phyloP scores from a whole-genome alignment of 2,888 invertebrate genomes.

The Luperina testacea region DNA sequence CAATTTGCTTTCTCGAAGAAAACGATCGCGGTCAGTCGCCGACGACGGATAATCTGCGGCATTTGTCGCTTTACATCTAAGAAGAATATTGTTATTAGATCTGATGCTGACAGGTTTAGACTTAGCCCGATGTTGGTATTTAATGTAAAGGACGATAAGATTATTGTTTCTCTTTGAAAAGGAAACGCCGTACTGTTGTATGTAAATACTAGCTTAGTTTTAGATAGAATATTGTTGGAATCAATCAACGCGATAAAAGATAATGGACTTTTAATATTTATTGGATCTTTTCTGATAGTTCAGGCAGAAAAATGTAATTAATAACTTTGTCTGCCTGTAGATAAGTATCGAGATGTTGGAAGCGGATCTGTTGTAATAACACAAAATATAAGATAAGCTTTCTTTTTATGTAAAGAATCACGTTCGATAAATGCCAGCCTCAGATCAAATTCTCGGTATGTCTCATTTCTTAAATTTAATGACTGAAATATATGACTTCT shows the following conservation, averaged over 20 bases:
- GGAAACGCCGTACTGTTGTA: neutral
- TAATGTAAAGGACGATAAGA: slow-evolving; percentile 23
- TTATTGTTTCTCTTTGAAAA: slow-evolving; percentile 29
- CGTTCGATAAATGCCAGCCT: slow-evolving; percentile 21
- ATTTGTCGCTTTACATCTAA: slow-evolving; percentile 54
- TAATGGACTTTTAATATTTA: slow-evolving; percentile 15
- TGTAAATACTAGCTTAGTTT: slow-evolving; percentile 11
- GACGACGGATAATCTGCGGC: slow-evolving; percentile 47
- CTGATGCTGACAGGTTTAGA: slow-evolving; percentile 31
- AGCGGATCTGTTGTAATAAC: slow-evolving; percentile 40
- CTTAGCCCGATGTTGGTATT: slow-evolving; percentile 1
- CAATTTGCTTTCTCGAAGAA: slow-evolving; percentile 82
- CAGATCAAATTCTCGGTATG: slow-evolving; percentile 31
- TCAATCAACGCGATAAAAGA: slow-evolving; percentile 41
- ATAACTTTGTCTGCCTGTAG: slow-evolving; percentile 22
- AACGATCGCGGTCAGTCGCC: slow-evolving; percentile 68
- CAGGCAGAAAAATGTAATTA: slow-evolving; percentile 27
- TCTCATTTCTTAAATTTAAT: slow-evolving; percentile 27
- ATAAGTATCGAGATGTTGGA: slow-evolving; percentile 47
- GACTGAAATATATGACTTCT: neutral
- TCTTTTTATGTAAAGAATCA: slow-evolving; percentile 40
- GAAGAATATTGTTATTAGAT: slow-evolving; percentile 61
- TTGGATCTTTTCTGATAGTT: slow-evolving; percentile 22
- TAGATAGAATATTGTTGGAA: slow-evolving; percentile 13
- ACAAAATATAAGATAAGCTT: slow-evolving; percentile 48